Evolutionary conservation across 2,888 invertebrate species (phyloP).

Genomic region (Melanophora roralis): DNA sequence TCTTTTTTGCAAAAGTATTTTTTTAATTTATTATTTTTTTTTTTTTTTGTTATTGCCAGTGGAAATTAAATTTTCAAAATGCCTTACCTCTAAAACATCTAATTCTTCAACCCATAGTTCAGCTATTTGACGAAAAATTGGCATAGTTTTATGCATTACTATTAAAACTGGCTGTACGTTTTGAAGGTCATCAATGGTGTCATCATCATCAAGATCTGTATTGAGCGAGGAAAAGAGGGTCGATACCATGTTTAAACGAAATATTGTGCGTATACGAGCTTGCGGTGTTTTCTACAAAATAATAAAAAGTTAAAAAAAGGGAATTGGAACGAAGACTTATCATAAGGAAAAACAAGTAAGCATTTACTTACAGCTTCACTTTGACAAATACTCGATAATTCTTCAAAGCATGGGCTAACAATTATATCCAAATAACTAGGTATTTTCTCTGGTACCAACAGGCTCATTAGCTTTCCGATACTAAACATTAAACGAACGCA

Average conservation of each 20-base stretch:
- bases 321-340: too few species aligned
- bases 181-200: slow-evolving; percentile 71
- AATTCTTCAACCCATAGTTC: slow-evolving; percentile 82
- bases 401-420: slow-evolving; percentile 82
- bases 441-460: slow-evolving; percentile 81
- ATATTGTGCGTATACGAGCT: slow-evolving; percentile 79
- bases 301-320: neutral
- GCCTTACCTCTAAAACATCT: slow-evolving; percentile 81
- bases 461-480: slow-evolving; percentile 85
- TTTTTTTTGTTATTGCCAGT: too few species aligned
- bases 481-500: slow-evolving; percentile 86
- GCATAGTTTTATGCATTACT: slow-evolving; percentile 81
- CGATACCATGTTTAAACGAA: slow-evolving; percentile 83
- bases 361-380: slow-evolving; percentile 77
- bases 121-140: slow-evolving; percentile 81
- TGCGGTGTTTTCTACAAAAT: slow-evolving; percentile 77
- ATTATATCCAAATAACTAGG: slow-evolving; percentile 84
- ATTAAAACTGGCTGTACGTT: slow-evolving; percentile 80
- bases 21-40: too few species aligned
- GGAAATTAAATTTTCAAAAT: too few species aligned
- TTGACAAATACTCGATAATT: slow-evolving; percentile 80
- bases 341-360: neutral
- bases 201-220: slow-evolving; percentile 76
- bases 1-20: too few species aligned
- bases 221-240: slow-evolving; percentile 82